Evolutionary conservation across 2,888 invertebrate species (phyloP).

Genomic region (Lasiommata megera): DNA sequence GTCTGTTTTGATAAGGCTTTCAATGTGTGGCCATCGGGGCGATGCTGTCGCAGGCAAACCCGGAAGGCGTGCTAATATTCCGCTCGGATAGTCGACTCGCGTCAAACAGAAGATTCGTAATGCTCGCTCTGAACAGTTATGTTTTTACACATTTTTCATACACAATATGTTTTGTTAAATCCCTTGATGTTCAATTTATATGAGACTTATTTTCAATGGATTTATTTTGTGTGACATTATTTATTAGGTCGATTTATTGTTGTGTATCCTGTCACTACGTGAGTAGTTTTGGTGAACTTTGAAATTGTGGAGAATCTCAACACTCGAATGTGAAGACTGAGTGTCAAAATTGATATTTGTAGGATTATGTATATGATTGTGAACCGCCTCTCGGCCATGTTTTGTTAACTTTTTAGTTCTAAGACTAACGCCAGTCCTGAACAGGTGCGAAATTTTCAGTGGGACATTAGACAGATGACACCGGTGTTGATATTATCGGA

Average conservation of each 20-base stretch:
- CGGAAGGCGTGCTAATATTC: slow-evolving; percentile 25
- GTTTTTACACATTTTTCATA: slow-evolving; percentile 20
- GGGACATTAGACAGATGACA: background rate
- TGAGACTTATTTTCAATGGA: background rate
- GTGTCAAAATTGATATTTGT: slow-evolving; percentile 29
- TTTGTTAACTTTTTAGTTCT: slow-evolving; percentile 41
- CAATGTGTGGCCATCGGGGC: slow-evolving; percentile 16
- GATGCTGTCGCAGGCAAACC: background rate
- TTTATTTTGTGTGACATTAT: background rate
- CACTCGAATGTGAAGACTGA: slow-evolving; percentile 12
- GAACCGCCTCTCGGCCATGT: slow-evolving; percentile 43
- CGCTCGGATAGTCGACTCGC: slow-evolving; percentile 33
- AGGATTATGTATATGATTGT: slow-evolving; percentile 31
- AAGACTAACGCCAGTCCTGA: slow-evolving; percentile 27
- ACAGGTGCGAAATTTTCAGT: background rate
- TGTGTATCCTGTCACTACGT: background rate
- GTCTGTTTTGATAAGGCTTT: slow-evolving; percentile 20
- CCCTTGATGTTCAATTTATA: background rate
- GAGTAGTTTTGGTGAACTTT: background rate
- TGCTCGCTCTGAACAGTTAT: slow-evolving; percentile 51
- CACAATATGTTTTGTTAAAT: slow-evolving; percentile 10
- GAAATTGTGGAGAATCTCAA: slow-evolving; percentile 24
- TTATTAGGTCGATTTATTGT: background rate
- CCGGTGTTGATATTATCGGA: no score
- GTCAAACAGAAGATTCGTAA: slow-evolving; percentile 38